Evolutionary conservation across 2,888 invertebrate genomes (phyloP).

Genomic region (Pseudococcus longispinus): DNA sequence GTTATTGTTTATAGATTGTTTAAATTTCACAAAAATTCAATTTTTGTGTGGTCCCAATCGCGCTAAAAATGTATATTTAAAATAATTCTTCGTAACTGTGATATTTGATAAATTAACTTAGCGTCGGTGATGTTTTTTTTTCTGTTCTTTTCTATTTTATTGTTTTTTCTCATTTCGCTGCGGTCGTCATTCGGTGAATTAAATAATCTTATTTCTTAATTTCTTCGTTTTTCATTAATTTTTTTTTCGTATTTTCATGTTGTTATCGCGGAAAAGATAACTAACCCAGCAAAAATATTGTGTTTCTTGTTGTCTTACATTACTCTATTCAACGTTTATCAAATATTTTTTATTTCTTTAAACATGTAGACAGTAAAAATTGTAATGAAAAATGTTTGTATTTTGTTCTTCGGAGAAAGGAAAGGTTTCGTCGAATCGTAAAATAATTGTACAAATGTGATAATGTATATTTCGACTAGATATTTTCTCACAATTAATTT

Average conservation of each 20-base stretch:
- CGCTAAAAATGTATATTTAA: background rate
- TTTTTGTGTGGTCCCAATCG: background rate
- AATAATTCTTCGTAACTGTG: slow-evolving; percentile 33
- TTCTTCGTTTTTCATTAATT: background rate
- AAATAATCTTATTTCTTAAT: background rate
- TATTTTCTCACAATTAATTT: background rate
- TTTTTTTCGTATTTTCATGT: background rate
- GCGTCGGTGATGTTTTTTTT: background rate
- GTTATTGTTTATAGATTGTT: background rate
- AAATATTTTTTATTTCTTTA: background rate
- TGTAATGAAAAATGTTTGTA: background rate
- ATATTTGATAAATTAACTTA: slow-evolving; percentile 33
- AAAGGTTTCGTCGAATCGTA: background rate
- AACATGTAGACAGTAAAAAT: background rate
- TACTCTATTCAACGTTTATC: background rate
- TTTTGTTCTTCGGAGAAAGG: background rate
- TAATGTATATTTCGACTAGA: background rate
- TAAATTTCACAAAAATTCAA: background rate
- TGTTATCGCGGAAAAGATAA: background rate
- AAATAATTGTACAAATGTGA: background rate
- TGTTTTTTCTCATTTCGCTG: background rate
- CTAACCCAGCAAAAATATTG: background rate
- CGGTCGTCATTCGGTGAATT: background rate
- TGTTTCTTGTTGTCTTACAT: background rate
- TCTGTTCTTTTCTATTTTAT: background rate